phyloP scores from a whole-genome alignment of 2,797 vertebrate species.

The Tarsius wallacei region DNA sequence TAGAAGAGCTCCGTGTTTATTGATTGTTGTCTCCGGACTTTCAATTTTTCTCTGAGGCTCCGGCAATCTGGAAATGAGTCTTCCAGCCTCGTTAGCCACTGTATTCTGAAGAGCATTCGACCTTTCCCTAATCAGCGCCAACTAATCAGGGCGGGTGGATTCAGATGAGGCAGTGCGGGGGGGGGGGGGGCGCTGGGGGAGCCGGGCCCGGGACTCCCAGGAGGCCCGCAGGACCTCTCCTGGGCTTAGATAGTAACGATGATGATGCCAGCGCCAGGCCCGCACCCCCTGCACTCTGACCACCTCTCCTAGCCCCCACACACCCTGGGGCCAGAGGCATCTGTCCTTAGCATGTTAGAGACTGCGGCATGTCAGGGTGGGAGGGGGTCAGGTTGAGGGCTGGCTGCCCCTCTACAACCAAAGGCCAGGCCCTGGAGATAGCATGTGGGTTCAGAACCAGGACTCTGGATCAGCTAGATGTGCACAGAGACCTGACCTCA shows the following conservation, averaged over 20 bases:
- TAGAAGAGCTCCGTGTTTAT: slow-evolving; percentile 59
- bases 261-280: not conserved
- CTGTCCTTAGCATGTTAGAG: not conserved
- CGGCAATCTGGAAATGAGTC: slow-evolving; percentile 62
- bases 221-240: not conserved
- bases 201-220: not conserved
- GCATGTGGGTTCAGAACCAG: not conserved
- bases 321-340: not conserved
- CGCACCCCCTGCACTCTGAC: not conserved
- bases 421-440: not conserved
- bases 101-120: not conserved
- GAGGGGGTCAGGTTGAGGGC: not conserved
- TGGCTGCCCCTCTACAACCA: not conserved
- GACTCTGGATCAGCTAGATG: not conserved
- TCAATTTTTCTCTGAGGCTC: slow-evolving; percentile 71
- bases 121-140: slow-evolving; percentile 26
- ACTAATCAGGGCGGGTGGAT: not conserved
- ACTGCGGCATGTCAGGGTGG: not conserved
- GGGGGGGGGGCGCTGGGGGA: not conserved
- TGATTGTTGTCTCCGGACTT: slow-evolving; percentile 73
- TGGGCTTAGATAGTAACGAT: not conserved
- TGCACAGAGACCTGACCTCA: not conserved
- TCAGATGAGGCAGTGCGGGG: not conserved
- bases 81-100: slow-evolving; percentile 38
- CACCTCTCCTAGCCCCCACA: not conserved